These are phyloP conservation scores for Notocelia uddmanniana DNA, from an alignment of 2,888 invertebrate genomes.

Conservation along the genomic window DNA sequence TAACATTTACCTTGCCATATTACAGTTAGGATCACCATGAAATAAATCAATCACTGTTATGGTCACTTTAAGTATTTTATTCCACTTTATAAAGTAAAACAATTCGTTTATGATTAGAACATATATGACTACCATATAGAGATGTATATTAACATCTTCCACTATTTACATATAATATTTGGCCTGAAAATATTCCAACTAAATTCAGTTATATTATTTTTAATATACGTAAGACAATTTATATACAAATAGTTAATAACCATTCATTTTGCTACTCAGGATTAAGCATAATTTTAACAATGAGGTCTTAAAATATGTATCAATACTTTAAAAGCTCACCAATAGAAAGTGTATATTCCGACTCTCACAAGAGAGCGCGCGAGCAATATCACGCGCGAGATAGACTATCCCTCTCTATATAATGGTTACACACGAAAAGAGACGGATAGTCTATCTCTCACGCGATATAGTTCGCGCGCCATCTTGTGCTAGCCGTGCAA, in stretches of 20 bases:
- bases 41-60: background rate
- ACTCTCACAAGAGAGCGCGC: no score
- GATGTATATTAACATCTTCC: conserved; percentile 20
- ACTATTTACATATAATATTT: conserved; percentile 22
- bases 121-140: conserved; percentile 25
- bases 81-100: conserved; percentile 26
- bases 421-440: no score
- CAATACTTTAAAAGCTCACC: background rate
- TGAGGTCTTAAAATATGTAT: background rate
- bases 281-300: background rate
- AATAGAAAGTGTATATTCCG: background rate
- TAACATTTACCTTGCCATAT: background rate
- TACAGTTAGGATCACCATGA: background rate
- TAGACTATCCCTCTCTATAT: no score
- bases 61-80: conserved; percentile 23
- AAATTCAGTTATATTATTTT: conserved; percentile 1
- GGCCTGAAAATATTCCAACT: background rate
- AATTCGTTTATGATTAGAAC: conserved; percentile 15
- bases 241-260: conserved; percentile 12
- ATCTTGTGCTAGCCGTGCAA: no score
- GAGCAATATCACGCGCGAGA: no score
- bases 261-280: conserved; percentile 21
- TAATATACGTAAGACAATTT: conserved; percentile 9
- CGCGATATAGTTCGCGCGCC: no score
- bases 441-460: no score